phyloP scores from a whole-genome alignment of 2,113 vertebrate species.

The Helogale parvula region DNA sequence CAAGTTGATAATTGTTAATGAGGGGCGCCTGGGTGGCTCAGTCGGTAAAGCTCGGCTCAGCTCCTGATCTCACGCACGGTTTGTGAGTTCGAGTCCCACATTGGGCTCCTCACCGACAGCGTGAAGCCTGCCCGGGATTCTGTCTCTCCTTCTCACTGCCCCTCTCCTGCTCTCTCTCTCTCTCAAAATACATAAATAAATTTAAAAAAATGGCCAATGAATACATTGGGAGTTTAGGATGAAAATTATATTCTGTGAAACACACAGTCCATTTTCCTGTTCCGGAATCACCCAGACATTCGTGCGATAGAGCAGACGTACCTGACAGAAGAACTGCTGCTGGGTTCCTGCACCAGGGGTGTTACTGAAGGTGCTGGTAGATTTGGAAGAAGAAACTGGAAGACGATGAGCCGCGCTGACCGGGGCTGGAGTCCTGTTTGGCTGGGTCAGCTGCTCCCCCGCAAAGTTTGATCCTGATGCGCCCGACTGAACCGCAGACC shows the following conservation, averaged over 20 bases:
- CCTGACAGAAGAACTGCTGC: slow-evolving; percentile 87
- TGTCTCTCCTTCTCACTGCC: too few species aligned
- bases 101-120: too few species aligned
- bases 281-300: neutral
- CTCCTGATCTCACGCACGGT: too few species aligned
- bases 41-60: too few species aligned
- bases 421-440: slow-evolving; percentile 87
- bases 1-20: neutral
- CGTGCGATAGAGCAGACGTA: slow-evolving; percentile 61
- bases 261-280: neutral
- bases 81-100: too few species aligned
- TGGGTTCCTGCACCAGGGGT: slow-evolving; percentile 81
- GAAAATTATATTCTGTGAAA: neutral
- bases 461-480: slow-evolving; percentile 84
- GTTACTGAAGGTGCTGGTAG: slow-evolving; percentile 85
- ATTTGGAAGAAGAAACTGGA: slow-evolving; percentile 90
- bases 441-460: slow-evolving; percentile 84
- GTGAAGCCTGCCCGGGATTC: too few species aligned
- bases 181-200: too few species aligned
- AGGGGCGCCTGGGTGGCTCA: too few species aligned
- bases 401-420: slow-evolving; percentile 91
- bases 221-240: neutral
- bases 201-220: too few species aligned
- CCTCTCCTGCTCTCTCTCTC: too few species aligned
- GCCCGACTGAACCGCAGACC: slow-evolving; percentile 83